A percentile compares a stretch with the other conserved stretches of the same genome.
phyloP scores from a whole-genome alignment of 1,140 invertebrate genomes.

The Cepaea nemoralis region DNA sequence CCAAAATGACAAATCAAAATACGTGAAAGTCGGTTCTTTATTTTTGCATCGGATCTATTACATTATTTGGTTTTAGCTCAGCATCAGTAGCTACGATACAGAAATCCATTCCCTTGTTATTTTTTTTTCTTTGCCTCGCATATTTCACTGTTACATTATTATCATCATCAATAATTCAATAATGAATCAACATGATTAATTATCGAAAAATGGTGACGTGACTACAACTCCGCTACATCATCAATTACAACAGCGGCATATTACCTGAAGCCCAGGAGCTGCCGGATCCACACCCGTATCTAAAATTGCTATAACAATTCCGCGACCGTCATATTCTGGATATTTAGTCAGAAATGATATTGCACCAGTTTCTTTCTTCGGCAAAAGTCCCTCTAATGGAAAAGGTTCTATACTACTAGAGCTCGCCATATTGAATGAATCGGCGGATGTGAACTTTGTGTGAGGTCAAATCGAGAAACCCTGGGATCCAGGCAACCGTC shows the following conservation, averaged over 20 bases:
- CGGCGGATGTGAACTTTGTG: slow-evolving; percentile 14
- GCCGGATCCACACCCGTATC: slow-evolving; percentile 98
- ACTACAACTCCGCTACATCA: neutral
- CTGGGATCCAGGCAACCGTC: slow-evolving; percentile 52
- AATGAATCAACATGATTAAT: no score
- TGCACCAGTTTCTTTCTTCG: slow-evolving; percentile 96
- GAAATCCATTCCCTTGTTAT: no score
- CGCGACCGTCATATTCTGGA: slow-evolving; percentile 92
- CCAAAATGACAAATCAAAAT: no score
- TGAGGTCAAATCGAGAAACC: neutral
- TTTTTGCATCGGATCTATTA: no score
- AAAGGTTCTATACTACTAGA: slow-evolving; percentile 55
- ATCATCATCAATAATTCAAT: no score
- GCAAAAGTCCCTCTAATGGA: slow-evolving; percentile 75
- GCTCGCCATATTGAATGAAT: slow-evolving; percentile 62
- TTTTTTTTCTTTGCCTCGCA: no score
- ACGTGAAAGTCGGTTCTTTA: no score
- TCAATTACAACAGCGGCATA: neutral
- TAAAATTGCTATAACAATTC: slow-evolving; percentile 92
- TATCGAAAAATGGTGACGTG: slow-evolving; percentile 23
- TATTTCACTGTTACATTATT: no score
- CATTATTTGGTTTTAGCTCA: no score
- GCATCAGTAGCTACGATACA: no score
- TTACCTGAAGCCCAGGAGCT: slow-evolving; percentile 91
- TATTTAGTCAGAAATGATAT: slow-evolving; percentile 89